Evolutionary conservation across 2,888 invertebrate species (phyloP), one percentile per base, ranked within the genome.

Genomic region (Parthenolecanium corni): DNA sequence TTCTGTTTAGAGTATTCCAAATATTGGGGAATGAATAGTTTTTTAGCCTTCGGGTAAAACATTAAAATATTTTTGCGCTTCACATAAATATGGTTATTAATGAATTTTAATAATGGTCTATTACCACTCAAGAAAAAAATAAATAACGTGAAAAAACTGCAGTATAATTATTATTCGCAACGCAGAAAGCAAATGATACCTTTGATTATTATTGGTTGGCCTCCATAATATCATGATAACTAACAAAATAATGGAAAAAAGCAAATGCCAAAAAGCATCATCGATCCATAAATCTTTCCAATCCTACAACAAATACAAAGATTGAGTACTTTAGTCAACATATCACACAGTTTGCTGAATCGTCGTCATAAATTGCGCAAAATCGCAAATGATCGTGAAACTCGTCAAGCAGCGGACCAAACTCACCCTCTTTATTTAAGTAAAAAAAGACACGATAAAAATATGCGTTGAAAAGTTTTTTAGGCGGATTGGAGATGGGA

Each of bases 221-320:
- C 95, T 79, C 94, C 94, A 95, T 66, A 95, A 79, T 66, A 95
- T 81, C 89, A 95, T 94, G 69, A 96, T 95, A 36, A 89, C 89
- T 40, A 89, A 76, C 23, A 96, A 78, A 63, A 96, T 82, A 67
- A 86, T 79, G 16, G 89, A 90, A 75, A 96, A 95, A 64, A 94
- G 77, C 38, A 94, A 80, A 75, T 93, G 94, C 95, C 95, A 95
- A 74, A 89, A 95, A 2, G 91, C 94, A 67, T 91, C 89, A 73
- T 95, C 93, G 70, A 95, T 76, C 95, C 95, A 96, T 67, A 91
- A 79, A 71, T 89, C 85, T 14, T 85, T 86, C 94, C 94, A 95
- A 67, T 87, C 85, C 83, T 85, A 69, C 1, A 53, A 67, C 66
- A 44, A 20, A 25, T 5, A 53, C 21, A 53, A 20, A 49, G 2